phyloP scores from a whole-genome alignment of 1,140 invertebrate genomes.

The Chymomyza costata region DNA sequence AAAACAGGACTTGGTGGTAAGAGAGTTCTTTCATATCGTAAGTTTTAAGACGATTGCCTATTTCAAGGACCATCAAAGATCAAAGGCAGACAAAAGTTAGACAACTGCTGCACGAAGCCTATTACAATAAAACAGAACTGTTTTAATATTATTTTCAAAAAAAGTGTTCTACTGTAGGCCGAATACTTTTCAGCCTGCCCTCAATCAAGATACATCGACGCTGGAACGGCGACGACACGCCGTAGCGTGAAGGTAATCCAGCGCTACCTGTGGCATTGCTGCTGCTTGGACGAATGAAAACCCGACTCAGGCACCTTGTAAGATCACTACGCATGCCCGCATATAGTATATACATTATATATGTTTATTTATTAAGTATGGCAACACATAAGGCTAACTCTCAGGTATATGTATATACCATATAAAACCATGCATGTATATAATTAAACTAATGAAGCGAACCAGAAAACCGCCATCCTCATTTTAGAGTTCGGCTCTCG shows the following conservation, averaged over 20 bases:
- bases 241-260: constrained; percentile 9
- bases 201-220: too few relatives aligned
- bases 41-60: too few relatives aligned
- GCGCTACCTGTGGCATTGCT: constrained; percentile 39
- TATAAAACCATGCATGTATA: constrained; percentile 18
- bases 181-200: too few relatives aligned
- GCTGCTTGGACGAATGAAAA: constrained; percentile 19
- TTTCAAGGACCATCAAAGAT: too few relatives aligned
- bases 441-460: constrained; percentile 71
- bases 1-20: too few relatives aligned
- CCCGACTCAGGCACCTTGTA: too few relatives aligned
- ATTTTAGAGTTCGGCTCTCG: neutral
- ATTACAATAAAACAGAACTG: too few relatives aligned
- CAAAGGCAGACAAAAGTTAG: too few relatives aligned
- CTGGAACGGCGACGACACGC: constrained; percentile 13
- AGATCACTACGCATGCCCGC: constrained; percentile 36
- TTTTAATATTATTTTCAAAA: too few relatives aligned
- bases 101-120: too few relatives aligned
- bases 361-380: neutral
- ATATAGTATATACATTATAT: constrained; percentile 8
- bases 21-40: too few relatives aligned
- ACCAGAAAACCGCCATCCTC: constrained; percentile 31
- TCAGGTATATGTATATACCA: constrained; percentile 2
- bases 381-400: neutral
- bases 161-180: too few relatives aligned